phyloP scores from a whole-genome alignment of 2,113 vertebrate genomes.

The Melanocharis versteri region DNA sequence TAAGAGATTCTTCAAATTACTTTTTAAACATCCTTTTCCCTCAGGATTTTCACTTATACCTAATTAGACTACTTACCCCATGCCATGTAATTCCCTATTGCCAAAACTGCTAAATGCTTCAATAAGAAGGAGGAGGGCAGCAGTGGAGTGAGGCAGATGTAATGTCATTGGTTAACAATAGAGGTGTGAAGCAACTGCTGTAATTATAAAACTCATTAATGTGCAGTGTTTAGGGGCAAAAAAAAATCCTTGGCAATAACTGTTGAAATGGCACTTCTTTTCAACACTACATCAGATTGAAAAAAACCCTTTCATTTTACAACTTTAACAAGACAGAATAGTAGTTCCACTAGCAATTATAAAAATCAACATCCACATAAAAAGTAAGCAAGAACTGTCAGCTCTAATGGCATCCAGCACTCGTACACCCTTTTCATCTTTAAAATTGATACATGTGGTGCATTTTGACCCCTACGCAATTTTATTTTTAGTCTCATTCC shows the following conservation, averaged over 20 bases:
- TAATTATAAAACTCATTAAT: conserved; percentile 83
- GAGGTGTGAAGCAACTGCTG: conserved; percentile 81
- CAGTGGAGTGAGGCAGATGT: conserved; percentile 82
- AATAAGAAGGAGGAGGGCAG: conserved; percentile 74
- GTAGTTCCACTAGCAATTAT: conserved; percentile 50
- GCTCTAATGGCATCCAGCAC: neutral
- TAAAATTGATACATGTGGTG: neutral
- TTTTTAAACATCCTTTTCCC: conserved; percentile 75
- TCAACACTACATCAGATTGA: conserved; percentile 34
- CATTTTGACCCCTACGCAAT: neutral
- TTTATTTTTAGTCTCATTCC: neutral
- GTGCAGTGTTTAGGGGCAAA: conserved; percentile 44
- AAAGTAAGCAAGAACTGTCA: conserved; percentile 11
- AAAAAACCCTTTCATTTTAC: conserved; percentile 67
- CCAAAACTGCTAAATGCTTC: conserved; percentile 84
- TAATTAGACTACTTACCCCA: conserved; percentile 82
- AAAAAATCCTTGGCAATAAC: conserved; percentile 52
- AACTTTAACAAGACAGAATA: conserved; percentile 39
- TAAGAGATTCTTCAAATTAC: conserved; percentile 80
- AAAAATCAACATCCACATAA: conserved; percentile 30
- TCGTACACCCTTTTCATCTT: neutral
- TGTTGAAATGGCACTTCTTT: conserved; percentile 61
- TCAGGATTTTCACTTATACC: conserved; percentile 78
- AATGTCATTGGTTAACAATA: conserved; percentile 80
- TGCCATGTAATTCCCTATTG: conserved; percentile 79